Evolutionary conservation across 1,140 invertebrate species (phyloP).

Genomic region (Globodera ellingtonae): DNA sequence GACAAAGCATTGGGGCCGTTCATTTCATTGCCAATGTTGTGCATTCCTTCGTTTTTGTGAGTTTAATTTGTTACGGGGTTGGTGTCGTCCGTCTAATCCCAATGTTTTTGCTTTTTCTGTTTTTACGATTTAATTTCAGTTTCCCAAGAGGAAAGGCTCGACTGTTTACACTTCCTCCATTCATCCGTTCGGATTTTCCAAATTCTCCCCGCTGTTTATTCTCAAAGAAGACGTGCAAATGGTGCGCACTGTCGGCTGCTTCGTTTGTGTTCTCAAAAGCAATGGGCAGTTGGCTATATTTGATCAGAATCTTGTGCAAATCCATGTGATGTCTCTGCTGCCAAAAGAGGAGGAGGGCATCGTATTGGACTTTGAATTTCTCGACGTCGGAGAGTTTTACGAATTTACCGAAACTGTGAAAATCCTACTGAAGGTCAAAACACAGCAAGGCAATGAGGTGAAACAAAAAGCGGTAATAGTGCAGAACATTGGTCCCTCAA

Average conservation of each 20-base stretch:
- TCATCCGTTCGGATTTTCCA: background rate
- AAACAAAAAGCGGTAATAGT: too few species aligned
- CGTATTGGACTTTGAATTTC: conserved; percentile 39
- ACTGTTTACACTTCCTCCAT: conserved; percentile 3
- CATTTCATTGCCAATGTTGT: conserved; percentile 13
- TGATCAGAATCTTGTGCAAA: conserved; percentile 20
- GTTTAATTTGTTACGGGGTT: background rate
- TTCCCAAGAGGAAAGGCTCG: conserved; percentile 7
- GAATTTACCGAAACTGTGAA: conserved; percentile 28
- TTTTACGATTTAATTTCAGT: conserved; percentile 23
- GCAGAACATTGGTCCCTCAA: too few species aligned
- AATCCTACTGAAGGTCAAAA: conserved; percentile 25
- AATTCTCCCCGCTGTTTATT: conserved; percentile 22
- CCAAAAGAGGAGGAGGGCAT: background rate
- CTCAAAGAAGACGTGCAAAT: conserved; percentile 20
- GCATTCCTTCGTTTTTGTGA: conserved; percentile 5
- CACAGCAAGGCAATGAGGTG: conserved; percentile 13
- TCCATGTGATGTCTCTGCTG: conserved; percentile 6
- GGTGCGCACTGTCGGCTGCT: conserved; percentile 26
- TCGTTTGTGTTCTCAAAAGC: conserved; percentile 20
- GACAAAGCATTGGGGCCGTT: conserved; percentile 1
- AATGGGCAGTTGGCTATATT: conserved; percentile 15
- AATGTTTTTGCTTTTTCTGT: conserved; percentile 21
- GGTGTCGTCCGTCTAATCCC: too few species aligned
- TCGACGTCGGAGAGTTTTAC: conserved; percentile 28